Conservation (phyloP, 1,140 invertebrate species). For the Varroa destructor region DNA sequence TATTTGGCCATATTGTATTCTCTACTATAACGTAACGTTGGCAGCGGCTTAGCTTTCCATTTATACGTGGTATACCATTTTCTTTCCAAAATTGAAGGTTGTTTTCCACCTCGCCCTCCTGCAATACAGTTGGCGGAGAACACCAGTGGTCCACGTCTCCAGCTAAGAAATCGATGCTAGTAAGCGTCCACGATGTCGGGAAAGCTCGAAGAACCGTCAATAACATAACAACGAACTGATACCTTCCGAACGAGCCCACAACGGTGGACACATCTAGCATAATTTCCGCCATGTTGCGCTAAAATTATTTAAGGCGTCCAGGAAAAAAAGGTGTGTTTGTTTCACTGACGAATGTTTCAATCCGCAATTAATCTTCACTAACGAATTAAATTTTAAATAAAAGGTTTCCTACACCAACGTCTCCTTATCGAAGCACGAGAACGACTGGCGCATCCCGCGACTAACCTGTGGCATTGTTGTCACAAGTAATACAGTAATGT, state of each 20-base stretch:
- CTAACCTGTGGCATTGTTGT: no score
- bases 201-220: constrained; percentile 6
- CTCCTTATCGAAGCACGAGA: no score
- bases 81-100: not conserved
- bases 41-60: constrained; percentile 18
- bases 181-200: constrained; percentile 12
- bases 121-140: not conserved
- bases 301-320: no score
- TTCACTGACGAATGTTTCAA: no score
- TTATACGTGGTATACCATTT: not conserved
- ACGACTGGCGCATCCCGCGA: no score
- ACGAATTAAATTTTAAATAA: no score
- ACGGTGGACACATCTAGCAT: constrained; percentile 5
- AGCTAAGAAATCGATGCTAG: constrained; percentile 18
- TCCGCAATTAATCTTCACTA: no score
- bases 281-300: no score
- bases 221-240: constrained; percentile 24
- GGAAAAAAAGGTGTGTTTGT: no score
- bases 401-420: no score
- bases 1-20: not conserved
- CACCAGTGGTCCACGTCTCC: constrained; percentile 25
- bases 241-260: constrained; percentile 2
- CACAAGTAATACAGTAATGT: no score
- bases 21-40: not conserved
- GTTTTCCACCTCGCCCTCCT: not conserved